Evolutionary conservation across 2,113 vertebrate species (phyloP).

Genomic region (Orcinus orca): DNA sequence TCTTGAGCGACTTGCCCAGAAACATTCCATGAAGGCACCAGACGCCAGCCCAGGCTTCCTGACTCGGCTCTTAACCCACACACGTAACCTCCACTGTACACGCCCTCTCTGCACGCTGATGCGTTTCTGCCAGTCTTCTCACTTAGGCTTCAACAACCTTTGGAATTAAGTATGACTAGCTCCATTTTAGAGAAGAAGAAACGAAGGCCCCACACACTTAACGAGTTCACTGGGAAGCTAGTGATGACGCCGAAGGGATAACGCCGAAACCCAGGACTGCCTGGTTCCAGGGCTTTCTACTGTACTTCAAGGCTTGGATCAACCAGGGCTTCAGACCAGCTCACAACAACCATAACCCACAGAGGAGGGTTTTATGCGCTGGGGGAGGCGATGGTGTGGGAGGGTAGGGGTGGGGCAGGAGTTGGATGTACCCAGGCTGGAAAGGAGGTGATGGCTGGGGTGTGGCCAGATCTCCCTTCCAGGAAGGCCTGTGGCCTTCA

Average conservation of each 20-base stretch:
- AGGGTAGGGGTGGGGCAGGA: too few species aligned
- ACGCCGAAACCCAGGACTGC: background rate
- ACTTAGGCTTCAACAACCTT: background rate
- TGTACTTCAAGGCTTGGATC: background rate
- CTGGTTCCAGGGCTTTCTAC: background rate
- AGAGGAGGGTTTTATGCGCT: background rate
- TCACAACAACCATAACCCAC: background rate
- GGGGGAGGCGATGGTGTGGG: too few species aligned
- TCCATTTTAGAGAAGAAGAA: background rate
- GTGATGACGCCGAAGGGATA: background rate
- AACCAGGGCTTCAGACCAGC: accelerated
- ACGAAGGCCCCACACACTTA: background rate
- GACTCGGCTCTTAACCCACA: background rate
- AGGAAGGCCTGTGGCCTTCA: background rate
- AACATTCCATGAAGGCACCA: background rate
- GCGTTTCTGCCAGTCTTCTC: background rate
- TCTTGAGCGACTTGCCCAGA: background rate
- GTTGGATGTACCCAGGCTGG: too few species aligned
- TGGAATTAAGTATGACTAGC: background rate
- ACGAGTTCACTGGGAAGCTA: background rate
- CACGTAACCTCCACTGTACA: background rate
- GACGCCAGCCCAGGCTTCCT: background rate
- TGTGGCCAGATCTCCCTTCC: background rate
- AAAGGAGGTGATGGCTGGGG: background rate
- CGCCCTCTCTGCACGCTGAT: background rate